These are phyloP conservation scores for Drosophila rellima DNA, from an alignment of 2,888 invertebrate genomes.

Conservation along the genomic window DNA sequence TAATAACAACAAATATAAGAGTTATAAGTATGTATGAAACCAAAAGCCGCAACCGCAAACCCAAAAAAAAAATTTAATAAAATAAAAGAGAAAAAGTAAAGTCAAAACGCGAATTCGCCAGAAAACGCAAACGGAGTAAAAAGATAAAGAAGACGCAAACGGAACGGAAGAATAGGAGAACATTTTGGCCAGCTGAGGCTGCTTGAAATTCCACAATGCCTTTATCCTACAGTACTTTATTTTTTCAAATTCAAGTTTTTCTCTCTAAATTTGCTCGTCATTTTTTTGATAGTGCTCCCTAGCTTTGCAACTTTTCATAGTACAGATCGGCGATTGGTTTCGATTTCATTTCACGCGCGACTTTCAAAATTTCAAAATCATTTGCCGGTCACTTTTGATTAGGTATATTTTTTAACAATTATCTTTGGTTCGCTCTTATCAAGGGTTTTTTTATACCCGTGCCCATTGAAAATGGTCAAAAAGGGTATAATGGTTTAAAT, in stretches of 20 bases:
- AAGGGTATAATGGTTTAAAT: too few relatives aligned
- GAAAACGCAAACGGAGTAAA: constrained; percentile 43
- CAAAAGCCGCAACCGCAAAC: constrained; percentile 28
- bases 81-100: constrained; percentile 30
- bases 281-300: constrained; percentile 13
- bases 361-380: constrained; percentile 11
- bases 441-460: constrained; percentile 8
- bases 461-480: too few relatives aligned
- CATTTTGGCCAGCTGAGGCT: constrained; percentile 16
- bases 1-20: constrained; percentile 10
- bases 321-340: constrained; percentile 11
- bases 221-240: constrained; percentile 10
- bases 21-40: constrained; percentile 24
- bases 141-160: constrained; percentile 16
- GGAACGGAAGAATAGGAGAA: constrained; percentile 27
- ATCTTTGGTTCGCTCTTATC: constrained; percentile 19
- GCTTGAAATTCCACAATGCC: constrained; percentile 27
- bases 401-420: constrained; percentile 3
- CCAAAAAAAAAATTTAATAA: not conserved
- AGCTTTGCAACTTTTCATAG: constrained; percentile 14
- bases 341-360: constrained; percentile 41
- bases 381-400: constrained; percentile 10
- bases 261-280: not conserved
- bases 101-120: constrained; percentile 52
- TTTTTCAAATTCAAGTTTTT: not conserved